Conservation (phyloP, 35 echinoderm and acorn worm genomes). For the Stichopus chloronotus region DNA sequence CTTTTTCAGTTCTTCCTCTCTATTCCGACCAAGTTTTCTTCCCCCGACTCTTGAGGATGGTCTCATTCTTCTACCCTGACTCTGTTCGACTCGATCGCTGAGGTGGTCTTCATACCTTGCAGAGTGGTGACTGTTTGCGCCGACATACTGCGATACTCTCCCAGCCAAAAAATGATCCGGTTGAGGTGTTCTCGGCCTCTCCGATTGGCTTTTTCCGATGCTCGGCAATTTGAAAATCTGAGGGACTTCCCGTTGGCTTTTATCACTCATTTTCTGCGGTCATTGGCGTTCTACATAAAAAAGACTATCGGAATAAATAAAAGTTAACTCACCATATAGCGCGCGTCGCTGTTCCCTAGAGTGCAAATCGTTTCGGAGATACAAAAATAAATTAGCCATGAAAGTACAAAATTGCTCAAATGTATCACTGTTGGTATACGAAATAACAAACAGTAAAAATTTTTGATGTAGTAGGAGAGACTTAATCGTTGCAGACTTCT, state of each 20-base stretch:
- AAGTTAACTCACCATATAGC: too few species aligned
- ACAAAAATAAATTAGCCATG: too few species aligned
- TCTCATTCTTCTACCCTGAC: neutral
- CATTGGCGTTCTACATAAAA: too few species aligned
- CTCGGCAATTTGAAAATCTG: neutral
- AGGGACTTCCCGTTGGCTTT: neutral
- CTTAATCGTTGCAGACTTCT: too few species aligned
- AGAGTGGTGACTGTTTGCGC: neutral
- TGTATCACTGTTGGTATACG: too few species aligned
- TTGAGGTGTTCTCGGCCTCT: neutral
- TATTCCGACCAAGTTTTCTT: neutral
- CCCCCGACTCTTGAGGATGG: neutral
- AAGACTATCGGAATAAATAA: too few species aligned
- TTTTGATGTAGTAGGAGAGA: too few species aligned
- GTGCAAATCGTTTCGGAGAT: too few species aligned
- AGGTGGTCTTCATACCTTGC: neutral
- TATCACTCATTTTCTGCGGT: neutral
- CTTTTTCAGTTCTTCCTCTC: slow-evolving; percentile 2
- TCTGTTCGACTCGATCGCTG: neutral
- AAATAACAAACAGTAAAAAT: too few species aligned
- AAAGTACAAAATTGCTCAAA: too few species aligned
- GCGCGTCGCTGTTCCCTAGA: too few species aligned
- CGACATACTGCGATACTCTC: neutral
- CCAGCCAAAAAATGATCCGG: neutral
- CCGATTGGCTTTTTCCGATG: neutral